Percentiles rank a stretch among this genome's conserved stretches.
phyloP scores from a whole-genome alignment of 2,113 vertebrate species.

The Trogon melanurus region DNA sequence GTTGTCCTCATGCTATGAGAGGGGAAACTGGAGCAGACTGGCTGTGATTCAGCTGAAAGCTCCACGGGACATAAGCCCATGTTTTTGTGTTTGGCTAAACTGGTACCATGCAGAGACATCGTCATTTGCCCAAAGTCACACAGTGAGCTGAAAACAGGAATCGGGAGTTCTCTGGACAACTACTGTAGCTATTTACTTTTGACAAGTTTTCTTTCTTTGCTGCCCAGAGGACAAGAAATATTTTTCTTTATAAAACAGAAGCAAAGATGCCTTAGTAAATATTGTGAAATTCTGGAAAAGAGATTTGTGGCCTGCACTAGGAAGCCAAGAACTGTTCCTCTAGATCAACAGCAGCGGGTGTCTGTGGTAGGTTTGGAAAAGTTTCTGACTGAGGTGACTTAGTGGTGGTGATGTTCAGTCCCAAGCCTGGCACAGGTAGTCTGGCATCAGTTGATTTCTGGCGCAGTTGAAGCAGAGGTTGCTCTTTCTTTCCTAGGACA shows the following conservation, averaged over 20 bases:
- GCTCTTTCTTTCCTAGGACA: not conserved
- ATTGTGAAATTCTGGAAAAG: not conserved
- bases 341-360: not conserved
- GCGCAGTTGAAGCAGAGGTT: not conserved
- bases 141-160: not conserved
- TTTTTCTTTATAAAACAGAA: not conserved
- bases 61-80: not conserved
- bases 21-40: not conserved
- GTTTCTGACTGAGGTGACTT: not conserved
- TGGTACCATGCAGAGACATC: not conserved
- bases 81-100: not conserved
- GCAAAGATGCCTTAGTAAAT: not conserved
- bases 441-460: not conserved
- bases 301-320: not conserved
- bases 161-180: not conserved
- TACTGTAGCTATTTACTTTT: not conserved
- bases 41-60: not conserved
- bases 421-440: not conserved
- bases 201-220: not conserved
- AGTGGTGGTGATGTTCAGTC: not conserved
- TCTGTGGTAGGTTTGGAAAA: not conserved
- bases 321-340: not conserved
- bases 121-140: not conserved
- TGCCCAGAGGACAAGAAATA: not conserved
- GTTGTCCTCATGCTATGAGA: fast-evolving